A percentile compares a stretch with the other conserved stretches of the same genome.
Conservation (phyloP, 2,113 vertebrate genomes). For the Bos indicus region DNA sequence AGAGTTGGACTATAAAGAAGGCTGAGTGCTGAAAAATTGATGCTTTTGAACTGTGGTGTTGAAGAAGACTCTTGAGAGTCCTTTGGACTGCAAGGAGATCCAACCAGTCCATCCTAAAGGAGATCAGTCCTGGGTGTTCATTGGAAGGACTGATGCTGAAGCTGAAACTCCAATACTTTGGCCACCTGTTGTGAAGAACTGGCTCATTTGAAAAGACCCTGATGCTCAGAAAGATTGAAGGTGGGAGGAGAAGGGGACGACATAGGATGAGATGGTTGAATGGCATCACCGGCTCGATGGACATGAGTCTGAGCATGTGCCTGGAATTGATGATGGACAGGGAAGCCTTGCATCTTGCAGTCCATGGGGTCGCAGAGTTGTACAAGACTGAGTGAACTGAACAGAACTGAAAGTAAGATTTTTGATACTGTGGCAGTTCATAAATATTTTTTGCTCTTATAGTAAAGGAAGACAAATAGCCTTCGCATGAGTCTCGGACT, state of each 20-base stretch:
- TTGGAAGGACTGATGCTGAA: not conserved
- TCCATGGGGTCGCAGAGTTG: not conserved
- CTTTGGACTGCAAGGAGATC: not conserved
- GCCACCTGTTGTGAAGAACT: not conserved
- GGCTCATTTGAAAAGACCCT: not conserved
- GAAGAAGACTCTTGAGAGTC: not conserved
- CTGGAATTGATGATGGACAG: not conserved
- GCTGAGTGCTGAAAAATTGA: not conserved
- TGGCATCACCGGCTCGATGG: rapidly evolving
- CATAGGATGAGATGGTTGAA: not conserved
- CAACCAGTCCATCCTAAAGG: not conserved
- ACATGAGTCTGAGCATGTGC: not conserved
- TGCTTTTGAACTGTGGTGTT: not conserved
- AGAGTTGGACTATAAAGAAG: not conserved
- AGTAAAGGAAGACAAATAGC: not conserved
- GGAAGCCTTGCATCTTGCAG: not conserved
- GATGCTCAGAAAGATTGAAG: not conserved
- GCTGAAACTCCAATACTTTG: not conserved
- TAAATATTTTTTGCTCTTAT: not conserved
- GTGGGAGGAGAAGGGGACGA: not conserved
- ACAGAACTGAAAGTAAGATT: not conserved
- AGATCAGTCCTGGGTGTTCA: not conserved
- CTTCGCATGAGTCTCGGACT: not conserved
- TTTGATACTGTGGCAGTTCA: not conserved
- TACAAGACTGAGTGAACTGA: not conserved